These are phyloP conservation scores for Chauna torquata DNA, from an alignment of 2,113 vertebrate genomes.

Conservation along the genomic window DNA sequence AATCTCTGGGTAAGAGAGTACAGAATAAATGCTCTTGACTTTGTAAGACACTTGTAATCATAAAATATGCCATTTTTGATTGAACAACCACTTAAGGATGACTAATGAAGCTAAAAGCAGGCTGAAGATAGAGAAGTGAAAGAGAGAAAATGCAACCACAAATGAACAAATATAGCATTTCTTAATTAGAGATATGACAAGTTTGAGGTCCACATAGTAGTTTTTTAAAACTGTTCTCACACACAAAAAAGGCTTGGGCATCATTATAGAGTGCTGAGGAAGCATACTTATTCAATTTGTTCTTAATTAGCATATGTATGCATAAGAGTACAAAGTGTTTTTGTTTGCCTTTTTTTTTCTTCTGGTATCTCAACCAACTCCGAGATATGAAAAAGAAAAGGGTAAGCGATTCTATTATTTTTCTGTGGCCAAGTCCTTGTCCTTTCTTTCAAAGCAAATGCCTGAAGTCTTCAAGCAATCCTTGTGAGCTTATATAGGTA, in stretches of 20 bases:
- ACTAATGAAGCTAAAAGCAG: background rate
- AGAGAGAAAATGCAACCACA: background rate
- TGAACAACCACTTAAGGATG: background rate
- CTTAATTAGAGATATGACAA: background rate
- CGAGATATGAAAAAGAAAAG: background rate
- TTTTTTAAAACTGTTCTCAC: background rate
- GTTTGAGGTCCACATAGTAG: background rate
- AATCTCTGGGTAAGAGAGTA: background rate
- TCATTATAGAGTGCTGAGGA: background rate
- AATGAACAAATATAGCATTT: background rate
- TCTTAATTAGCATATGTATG: background rate
- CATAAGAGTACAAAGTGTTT: background rate
- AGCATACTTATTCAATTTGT: background rate
- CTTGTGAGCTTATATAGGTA: background rate
- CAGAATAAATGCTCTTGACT: background rate
- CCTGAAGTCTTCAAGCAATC: background rate
- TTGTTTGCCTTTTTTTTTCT: background rate
- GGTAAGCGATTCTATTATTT: background rate
- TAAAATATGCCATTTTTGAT: background rate
- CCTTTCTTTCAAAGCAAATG: background rate
- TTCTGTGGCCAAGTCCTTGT: background rate
- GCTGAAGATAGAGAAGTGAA: background rate
- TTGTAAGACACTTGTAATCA: background rate
- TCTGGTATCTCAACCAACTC: background rate
- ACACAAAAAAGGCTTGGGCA: background rate